These are phyloP conservation scores for Perizoma flavofasciatum DNA, from an alignment of 2,888 invertebrate species.

Conservation along the genomic window DNA sequence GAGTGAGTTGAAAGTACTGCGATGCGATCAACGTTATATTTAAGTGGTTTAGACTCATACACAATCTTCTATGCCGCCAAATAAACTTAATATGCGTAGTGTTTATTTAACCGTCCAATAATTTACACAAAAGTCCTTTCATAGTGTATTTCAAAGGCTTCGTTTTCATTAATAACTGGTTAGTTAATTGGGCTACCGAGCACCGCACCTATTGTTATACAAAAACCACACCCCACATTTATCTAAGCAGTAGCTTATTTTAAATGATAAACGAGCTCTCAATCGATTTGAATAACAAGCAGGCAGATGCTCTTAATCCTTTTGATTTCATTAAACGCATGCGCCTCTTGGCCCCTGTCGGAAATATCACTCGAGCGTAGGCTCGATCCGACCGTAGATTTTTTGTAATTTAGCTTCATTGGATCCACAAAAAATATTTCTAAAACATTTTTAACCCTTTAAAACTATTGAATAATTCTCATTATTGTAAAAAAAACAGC, in stretches of 20 bases:
- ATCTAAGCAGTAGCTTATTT: slow-evolving; percentile 83
- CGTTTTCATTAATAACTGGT: slow-evolving; percentile 68
- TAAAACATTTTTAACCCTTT: slow-evolving; percentile 42
- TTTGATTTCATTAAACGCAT: slow-evolving; percentile 84
- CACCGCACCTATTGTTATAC: slow-evolving; percentile 74
- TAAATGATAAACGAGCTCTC: slow-evolving; percentile 82
- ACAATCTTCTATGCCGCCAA: background rate
- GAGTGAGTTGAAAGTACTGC: slow-evolving; percentile 40
- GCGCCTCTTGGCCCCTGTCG: slow-evolving; percentile 80
- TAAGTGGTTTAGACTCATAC: slow-evolving; percentile 2
- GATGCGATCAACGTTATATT: slow-evolving; percentile 6
- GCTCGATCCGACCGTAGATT: slow-evolving; percentile 64
- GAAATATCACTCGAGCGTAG: slow-evolving; percentile 81
- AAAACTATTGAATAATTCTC: slow-evolving; percentile 40
- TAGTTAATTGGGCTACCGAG: slow-evolving; percentile 76
- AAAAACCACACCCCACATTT: slow-evolving; percentile 78
- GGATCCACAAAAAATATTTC: slow-evolving; percentile 42
- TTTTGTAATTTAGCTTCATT: slow-evolving; percentile 66
- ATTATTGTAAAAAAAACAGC: slow-evolving; percentile 47
- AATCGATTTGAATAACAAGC: slow-evolving; percentile 84
- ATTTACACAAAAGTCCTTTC: slow-evolving; percentile 45
- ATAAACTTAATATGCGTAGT: slow-evolving; percentile 8
- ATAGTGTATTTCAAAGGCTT: slow-evolving; percentile 46
- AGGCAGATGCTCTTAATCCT: slow-evolving; percentile 84
- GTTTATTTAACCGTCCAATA: slow-evolving; percentile 40